Conservation (phyloP, 1,140 invertebrate species). For the Philopotamus ludificatus region DNA sequence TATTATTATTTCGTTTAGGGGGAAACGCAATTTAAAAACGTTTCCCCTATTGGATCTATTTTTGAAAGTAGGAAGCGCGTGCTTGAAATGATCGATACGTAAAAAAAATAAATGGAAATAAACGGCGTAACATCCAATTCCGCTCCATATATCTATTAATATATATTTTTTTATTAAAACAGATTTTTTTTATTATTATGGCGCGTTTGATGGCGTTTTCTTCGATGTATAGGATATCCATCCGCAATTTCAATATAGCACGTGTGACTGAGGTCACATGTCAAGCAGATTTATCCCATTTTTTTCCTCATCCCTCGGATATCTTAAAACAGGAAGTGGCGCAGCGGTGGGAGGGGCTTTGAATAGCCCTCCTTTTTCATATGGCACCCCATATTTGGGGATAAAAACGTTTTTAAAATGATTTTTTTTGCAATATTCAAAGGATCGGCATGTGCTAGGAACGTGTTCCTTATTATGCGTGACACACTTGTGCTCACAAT, state of each 20-base stretch:
- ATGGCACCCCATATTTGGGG: not conserved
- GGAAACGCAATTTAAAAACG: conserved; percentile 34
- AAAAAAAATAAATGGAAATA: conserved; percentile 6
- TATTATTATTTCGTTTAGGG: too few relatives aligned
- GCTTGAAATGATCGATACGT: conserved; percentile 21
- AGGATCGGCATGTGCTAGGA: conserved; percentile 28
- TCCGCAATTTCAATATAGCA: conserved; percentile 17
- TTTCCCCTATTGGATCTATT: conserved; percentile 35
- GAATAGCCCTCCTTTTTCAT: conserved; percentile 9
- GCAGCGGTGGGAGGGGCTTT: not conserved
- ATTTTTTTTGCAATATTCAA: not conserved
- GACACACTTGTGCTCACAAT: not conserved
- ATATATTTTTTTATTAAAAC: too few relatives aligned
- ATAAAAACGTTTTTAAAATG: conserved; percentile 10
- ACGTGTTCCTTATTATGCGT: conserved; percentile 35
- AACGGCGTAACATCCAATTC: too few relatives aligned
- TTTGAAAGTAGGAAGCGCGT: conserved; percentile 39
- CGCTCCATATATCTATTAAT: too few relatives aligned
- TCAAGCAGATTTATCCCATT: conserved; percentile 36
- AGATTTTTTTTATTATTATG: too few relatives aligned
- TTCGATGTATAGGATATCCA: too few relatives aligned
- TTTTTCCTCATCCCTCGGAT: conserved; percentile 18
- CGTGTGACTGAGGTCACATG: conserved; percentile 38
- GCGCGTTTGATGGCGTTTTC: too few relatives aligned
- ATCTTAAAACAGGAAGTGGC: conserved; percentile 33